Evolutionary conservation across 2,797 vertebrate genomes (phyloP).

Genomic region (Gadopsis marmoratus): DNA sequence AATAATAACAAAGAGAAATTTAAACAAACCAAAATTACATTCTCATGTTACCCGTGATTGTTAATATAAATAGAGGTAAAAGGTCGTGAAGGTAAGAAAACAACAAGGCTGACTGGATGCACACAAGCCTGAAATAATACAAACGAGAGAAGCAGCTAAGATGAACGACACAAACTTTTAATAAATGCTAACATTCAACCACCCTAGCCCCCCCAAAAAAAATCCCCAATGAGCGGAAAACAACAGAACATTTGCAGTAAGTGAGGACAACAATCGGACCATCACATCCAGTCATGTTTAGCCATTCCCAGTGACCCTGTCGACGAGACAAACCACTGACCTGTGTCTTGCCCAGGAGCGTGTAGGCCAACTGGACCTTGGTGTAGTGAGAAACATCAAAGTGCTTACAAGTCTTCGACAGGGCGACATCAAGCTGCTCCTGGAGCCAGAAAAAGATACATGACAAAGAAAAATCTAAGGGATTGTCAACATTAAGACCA

Average conservation of each 20-base stretch:
- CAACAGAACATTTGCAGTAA: not conserved
- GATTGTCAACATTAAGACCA: conserved; percentile 61
- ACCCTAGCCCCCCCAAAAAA: too few species aligned
- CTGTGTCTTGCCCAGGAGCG: conserved; percentile 98
- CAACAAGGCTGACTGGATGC: not conserved
- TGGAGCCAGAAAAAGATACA: conserved; percentile 75
- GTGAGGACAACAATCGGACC: conserved; percentile 3
- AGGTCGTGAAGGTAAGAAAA: not conserved
- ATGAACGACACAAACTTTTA: not conserved
- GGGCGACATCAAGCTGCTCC: conserved; percentile 97
- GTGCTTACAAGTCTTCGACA: conserved; percentile 99
- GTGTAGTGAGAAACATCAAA: conserved; percentile 97
- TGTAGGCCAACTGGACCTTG: conserved; percentile 97
- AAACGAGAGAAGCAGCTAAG: not conserved
- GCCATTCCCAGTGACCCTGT: not conserved
- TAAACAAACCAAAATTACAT: not conserved
- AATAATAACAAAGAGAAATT: not conserved
- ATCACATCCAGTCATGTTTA: conserved; percentile 12
- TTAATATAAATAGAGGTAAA: not conserved
- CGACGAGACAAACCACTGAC: conserved; percentile 79
- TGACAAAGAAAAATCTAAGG: conserved; percentile 35
- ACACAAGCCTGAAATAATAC: not conserved
- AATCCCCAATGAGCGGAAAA: not conserved
- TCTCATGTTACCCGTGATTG: not conserved
- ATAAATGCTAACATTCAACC: not conserved